Percentiles rank a stretch among this genome's conserved stretches.
Conservation (phyloP, 2,113 vertebrate species). For the Elgaria multicarinata region DNA sequence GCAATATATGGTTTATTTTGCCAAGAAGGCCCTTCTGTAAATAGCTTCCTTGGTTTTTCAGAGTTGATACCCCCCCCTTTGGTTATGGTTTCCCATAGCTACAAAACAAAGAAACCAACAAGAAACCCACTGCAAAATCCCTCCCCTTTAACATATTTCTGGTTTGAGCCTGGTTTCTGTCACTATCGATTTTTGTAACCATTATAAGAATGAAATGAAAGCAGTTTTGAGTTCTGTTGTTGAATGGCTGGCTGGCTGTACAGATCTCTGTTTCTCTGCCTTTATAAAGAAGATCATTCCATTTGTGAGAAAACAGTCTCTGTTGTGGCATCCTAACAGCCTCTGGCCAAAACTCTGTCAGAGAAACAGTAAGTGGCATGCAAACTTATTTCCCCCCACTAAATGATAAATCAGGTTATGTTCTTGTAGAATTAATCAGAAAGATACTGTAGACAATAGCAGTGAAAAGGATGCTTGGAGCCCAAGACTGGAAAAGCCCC, state of each 20-base stretch:
- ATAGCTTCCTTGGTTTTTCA: neutral
- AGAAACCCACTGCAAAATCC: neutral
- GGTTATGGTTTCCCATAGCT: neutral
- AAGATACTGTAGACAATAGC: slow-evolving; percentile 14
- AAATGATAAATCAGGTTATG: slow-evolving; percentile 39
- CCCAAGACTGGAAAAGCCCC: neutral
- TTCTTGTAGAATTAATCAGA: slow-evolving; percentile 23
- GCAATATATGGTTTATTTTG: neutral
- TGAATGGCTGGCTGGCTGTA: slow-evolving; percentile 13
- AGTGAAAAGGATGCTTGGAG: slow-evolving; percentile 27
- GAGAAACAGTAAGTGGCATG: slow-evolving; percentile 30
- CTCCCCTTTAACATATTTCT: slow-evolving; percentile 48
- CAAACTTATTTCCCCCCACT: slow-evolving; percentile 34
- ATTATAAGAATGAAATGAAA: slow-evolving; percentile 51
- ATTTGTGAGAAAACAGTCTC: slow-evolving; percentile 44
- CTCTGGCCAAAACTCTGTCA: slow-evolving; percentile 48
- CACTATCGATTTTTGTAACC: slow-evolving; percentile 37
- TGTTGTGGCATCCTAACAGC: slow-evolving; percentile 45
- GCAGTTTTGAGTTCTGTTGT: slow-evolving; percentile 24
- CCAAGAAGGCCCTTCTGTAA: neutral
- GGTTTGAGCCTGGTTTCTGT: slow-evolving; percentile 33
- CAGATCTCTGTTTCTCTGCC: slow-evolving; percentile 26
- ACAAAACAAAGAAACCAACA: neutral
- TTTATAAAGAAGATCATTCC: slow-evolving; percentile 54
- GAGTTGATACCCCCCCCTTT: slow-evolving; percentile 7